Evolutionary conservation across 37 sponge, comb jelly and placozoan genomes (phyloP).

Genomic region (Chondrosia reniformis): DNA sequence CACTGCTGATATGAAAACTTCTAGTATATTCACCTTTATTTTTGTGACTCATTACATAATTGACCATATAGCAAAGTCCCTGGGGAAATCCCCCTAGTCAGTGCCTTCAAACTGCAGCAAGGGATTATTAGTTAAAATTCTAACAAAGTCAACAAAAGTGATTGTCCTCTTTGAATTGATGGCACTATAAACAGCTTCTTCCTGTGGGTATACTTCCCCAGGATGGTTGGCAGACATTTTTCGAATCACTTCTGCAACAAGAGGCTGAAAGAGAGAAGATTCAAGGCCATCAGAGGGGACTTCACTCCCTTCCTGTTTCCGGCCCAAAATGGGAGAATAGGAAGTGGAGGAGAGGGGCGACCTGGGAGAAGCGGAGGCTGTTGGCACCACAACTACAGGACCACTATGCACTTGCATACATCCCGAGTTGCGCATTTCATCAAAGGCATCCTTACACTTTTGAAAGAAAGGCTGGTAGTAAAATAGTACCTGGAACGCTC

Average conservation of each 20-base stretch:
- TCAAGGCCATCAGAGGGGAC: not conserved
- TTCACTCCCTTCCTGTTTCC: not conserved
- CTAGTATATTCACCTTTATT: no score
- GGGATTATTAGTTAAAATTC: not conserved
- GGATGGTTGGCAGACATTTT: not conserved
- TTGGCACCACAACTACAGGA: constrained; percentile 15
- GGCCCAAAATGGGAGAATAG: not conserved
- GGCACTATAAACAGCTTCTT: not conserved
- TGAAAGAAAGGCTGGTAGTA: constrained; percentile 70
- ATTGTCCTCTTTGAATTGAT: not conserved
- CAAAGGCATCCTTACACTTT: constrained; percentile 35
- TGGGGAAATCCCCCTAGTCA: no score
- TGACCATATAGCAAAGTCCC: no score
- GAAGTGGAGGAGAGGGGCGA: not conserved
- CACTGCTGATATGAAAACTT: no score
- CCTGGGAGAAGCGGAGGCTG: not conserved
- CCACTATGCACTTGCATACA: constrained; percentile 16
- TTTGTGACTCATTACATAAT: no score
- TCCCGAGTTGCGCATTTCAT: not conserved
- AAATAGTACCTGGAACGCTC: constrained; percentile 69
- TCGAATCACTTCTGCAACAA: not conserved
- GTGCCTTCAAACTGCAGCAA: no score
- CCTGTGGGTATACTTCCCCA: constrained; percentile 1
- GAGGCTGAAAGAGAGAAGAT: not conserved
- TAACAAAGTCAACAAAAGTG: constrained; percentile 1